Base-by-base conservation (phyloP, 1,140 invertebrate species). In the Atopsyche davidsoni region DNA sequence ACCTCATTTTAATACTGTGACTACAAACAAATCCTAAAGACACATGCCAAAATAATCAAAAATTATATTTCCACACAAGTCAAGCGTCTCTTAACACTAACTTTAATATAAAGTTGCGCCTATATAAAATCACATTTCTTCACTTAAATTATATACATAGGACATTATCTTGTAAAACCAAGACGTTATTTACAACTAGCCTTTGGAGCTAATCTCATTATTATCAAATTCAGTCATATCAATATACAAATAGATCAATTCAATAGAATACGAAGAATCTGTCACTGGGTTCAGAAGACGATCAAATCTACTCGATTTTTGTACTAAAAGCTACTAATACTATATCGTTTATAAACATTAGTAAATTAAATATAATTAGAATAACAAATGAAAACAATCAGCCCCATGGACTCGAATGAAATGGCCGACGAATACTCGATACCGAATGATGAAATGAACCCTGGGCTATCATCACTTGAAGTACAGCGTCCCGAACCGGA, bases 161-260 rank as follows among this genome's bases (percentile, higher is more conserved):
- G 56, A 58, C 56, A 50, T 39, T 54, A 53, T 58, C 56, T 58
- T 58, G 56, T 58, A 58, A 48, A 58, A 58, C 56, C 56, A 58
- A 58, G 56, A 58, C 48, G 22, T 43, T 44, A 38, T 51, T 43
- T 23, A 24, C 43, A 52, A 58, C 44, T 39, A 50, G 47, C 51
- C 34, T 38, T 51, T 21, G 6, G 24, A 19, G 51, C 44, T 45
- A 46, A 58, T 58, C 24, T 42, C 41, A 36, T n/a, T 51, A 53
- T 32, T 42, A 54, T 51, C 44, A 57, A 56, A 54, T 58, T 58
- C 56, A 58, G 56, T 58, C 56, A 51, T 53, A 46, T 46, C 36
- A 50, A 46, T 35, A 52, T 52, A 57, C 50, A 53, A 53, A 46
- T 53, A 57, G 49, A 57, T 52, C 50, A 52, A 51, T 46, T 55